These are phyloP conservation scores for Hyperopisus bebe DNA, from an alignment of 2,113 vertebrate species.

Conservation along the genomic window DNA sequence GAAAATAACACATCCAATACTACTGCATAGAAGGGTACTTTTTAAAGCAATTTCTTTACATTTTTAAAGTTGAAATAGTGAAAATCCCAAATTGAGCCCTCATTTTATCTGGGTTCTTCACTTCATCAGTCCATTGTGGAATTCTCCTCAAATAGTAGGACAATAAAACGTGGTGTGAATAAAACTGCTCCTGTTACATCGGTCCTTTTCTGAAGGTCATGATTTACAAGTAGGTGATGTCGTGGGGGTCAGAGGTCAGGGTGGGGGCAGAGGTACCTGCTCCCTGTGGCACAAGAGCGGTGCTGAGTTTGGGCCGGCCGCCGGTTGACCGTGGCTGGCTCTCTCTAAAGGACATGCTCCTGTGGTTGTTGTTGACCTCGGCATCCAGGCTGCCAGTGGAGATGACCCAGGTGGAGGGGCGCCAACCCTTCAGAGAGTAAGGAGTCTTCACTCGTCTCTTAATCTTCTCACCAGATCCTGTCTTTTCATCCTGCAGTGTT, in stretches of 20 bases:
- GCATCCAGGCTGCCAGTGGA: conserved; percentile 77
- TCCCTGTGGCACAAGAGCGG: conserved; percentile 80
- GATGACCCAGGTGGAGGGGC: conserved; percentile 94
- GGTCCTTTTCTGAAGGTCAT: conserved; percentile 21
- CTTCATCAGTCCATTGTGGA: not conserved
- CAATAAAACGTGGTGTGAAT: conserved; percentile 44
- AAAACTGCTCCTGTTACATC: not conserved
- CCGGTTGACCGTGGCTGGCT: conserved; percentile 45
- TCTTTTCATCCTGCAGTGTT: conserved; percentile 63
- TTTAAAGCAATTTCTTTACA: conserved; percentile 83
- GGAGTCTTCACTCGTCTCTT: conserved; percentile 98
- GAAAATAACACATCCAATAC: conserved; percentile 64
- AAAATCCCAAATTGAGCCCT: conserved; percentile 28
- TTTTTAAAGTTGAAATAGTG: conserved; percentile 52
- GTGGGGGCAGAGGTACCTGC: conserved; percentile 71
- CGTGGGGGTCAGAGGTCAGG: conserved; percentile 63
- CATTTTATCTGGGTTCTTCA: not conserved
- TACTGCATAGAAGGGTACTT: conserved; percentile 98
- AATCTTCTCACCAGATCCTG: conserved; percentile 88
- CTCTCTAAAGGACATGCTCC: conserved; percentile 44
- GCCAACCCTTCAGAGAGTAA: conserved; percentile 94
- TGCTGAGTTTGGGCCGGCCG: conserved; percentile 79
- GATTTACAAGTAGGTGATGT: conserved; percentile 78
- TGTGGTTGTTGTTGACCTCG: conserved; percentile 68
- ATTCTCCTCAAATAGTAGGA: not conserved